These are phyloP conservation scores for Linurgus olivaceus DNA, from an alignment of 2,797 vertebrate genomes.

Conservation along the genomic window DNA sequence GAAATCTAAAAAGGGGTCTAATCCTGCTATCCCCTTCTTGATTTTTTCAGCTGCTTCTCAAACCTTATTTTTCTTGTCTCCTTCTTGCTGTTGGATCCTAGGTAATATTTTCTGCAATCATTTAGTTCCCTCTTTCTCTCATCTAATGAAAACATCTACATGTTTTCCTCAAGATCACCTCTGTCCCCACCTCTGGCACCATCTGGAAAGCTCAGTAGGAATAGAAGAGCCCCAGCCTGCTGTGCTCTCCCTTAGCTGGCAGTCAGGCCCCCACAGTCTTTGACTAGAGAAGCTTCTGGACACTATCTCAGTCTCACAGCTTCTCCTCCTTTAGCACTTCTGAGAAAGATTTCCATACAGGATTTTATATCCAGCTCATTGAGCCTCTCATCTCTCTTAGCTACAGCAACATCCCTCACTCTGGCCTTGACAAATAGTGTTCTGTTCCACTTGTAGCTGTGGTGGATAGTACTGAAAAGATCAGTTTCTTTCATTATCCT, in stretches of 20 bases:
- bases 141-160: not conserved
- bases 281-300: not conserved
- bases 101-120: not conserved
- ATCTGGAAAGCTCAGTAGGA: not conserved
- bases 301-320: not conserved
- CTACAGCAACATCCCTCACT: not conserved
- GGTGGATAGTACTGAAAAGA: constrained; percentile 10
- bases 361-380: not conserved
- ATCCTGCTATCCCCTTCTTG: not conserved
- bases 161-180: not conserved
- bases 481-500: constrained; percentile 22
- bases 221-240: not conserved
- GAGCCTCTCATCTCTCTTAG: not conserved
- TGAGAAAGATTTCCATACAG: not conserved
- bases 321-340: not conserved
- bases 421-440: not conserved
- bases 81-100: not conserved
- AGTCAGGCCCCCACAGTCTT: not conserved
- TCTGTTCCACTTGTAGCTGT: not conserved
- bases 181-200: not conserved
- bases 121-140: not conserved
- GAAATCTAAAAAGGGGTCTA: not conserved
- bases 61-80: not conserved
- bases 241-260: fast-evolving
- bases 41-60: not conserved